These are phyloP conservation scores for Trachelipus rathkii DNA, from an alignment of 1,140 invertebrate species.

Conservation along the genomic window DNA sequence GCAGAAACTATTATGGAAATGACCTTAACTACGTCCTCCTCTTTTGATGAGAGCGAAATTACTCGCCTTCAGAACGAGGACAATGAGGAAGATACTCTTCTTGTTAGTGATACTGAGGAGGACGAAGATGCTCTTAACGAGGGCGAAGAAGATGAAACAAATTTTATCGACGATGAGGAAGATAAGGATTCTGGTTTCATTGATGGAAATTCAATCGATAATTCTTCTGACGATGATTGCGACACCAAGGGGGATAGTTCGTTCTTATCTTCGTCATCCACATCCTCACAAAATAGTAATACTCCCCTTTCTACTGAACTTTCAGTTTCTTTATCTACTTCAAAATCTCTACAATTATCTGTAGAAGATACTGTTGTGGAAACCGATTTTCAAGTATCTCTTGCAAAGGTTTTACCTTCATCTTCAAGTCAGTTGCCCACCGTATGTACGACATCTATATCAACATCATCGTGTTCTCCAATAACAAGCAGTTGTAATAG, in stretches of 20 bases:
- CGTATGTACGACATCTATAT: background rate
- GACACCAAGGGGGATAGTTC: constrained; percentile 25
- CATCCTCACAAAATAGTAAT: constrained; percentile 3
- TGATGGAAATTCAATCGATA: constrained; percentile 44
- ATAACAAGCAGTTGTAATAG: background rate
- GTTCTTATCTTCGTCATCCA: constrained; percentile 12
- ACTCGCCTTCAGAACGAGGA: constrained; percentile 18
- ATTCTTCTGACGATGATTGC: constrained; percentile 43
- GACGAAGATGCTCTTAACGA: constrained; percentile 34
- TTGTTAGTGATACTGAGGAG: constrained; percentile 25
- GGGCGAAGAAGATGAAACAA: constrained; percentile 38
- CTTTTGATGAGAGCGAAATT: constrained; percentile 29
- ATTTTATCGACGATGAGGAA: constrained; percentile 43
- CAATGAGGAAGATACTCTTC: constrained; percentile 7
- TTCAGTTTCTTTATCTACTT: constrained; percentile 10
- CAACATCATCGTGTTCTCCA: constrained; percentile 14
- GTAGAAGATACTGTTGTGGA: background rate
- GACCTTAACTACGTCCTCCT: too few species aligned
- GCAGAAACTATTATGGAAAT: background rate
- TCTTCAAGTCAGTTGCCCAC: constrained; percentile 6
- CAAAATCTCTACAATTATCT: background rate
- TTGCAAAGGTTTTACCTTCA: constrained; percentile 33
- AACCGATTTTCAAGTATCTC: constrained; percentile 34
- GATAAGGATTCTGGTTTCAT: constrained; percentile 45
- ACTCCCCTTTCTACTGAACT: constrained; percentile 4